phyloP scores from a whole-genome alignment of 1,140 invertebrate species.

The Trichonephila inaurata region DNA sequence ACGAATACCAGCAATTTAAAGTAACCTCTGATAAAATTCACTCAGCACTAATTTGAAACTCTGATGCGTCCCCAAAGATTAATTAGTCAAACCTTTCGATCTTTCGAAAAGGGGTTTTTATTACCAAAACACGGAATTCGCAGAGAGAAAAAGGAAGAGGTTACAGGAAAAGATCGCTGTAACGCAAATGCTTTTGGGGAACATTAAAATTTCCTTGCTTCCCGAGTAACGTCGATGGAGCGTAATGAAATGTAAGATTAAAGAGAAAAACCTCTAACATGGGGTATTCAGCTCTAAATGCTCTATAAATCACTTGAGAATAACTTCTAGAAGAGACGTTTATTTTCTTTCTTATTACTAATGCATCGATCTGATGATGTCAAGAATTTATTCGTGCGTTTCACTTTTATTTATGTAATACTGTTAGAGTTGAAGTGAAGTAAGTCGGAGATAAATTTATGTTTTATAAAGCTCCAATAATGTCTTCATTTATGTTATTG shows the following conservation, averaged over 20 bases:
- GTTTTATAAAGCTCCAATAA: too few relatives aligned
- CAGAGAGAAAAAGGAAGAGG: background rate
- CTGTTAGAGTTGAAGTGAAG: background rate
- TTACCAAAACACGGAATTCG: background rate
- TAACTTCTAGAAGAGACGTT: background rate
- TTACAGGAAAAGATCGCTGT: background rate
- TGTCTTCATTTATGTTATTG: too few relatives aligned
- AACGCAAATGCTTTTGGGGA: background rate
- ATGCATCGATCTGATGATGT: background rate
- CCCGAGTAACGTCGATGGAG: too few relatives aligned
- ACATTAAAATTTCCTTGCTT: conserved; percentile 15
- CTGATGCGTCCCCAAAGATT: conserved; percentile 29
- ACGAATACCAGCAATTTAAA: background rate
- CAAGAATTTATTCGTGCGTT: background rate
- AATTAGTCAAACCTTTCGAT: conserved; percentile 55
- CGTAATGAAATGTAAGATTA: background rate
- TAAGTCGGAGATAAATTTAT: background rate
- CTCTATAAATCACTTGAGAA: conserved; percentile 6
- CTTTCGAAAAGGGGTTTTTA: conserved; percentile 37
- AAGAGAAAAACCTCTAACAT: conserved; percentile 12
- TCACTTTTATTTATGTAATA: background rate
- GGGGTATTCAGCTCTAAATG: background rate
- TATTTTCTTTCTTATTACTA: background rate
- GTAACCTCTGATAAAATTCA: conserved; percentile 11
- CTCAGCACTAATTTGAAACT: conserved; percentile 36